Evolutionary conservation across 2,797 vertebrate species (phyloP), one percentile per base, ranked within the genome.

Genomic region (Lateolabrax maculatus): DNA sequence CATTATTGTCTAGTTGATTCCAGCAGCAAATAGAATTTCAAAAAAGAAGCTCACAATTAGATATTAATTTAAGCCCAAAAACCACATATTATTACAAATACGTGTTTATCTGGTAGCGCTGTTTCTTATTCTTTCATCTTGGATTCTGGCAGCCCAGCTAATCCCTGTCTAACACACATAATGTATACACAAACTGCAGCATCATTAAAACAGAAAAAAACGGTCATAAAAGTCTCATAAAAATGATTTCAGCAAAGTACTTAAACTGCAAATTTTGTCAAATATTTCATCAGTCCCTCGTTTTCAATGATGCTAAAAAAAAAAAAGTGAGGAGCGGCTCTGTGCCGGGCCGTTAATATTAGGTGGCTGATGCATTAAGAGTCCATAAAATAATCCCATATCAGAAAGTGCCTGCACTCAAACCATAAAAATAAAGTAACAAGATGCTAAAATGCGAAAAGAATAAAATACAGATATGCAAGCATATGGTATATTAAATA

Each of bases 141-240:
- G 23, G 25, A 63, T 80, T 77, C 61, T 75, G 76, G 81, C 79
- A 81, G 80, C 66, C 2, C 9, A 9, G 69, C 41, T 88, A 85
- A 90, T 86, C 84, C 76, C 67, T 25, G 57, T 83, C 81, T 46
- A 70, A 84, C 87, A 67, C 7, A 65, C 71, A n/a, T 66, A 69
- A 88, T 77, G 70, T 77, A 81, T 6, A 79, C 74, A 55, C 84
- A 91, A 84, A 89, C 84, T 81, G 83, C 89, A 85, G 83, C 79
- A 86, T 90, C 83, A 89, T 84, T 87, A 79, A 85, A 80, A 41
- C 25, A 31, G 37, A n/a, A 71, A 44, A 57, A 71, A 16, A 25
- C 9, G 9, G 68, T 67, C 70, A 44, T 79, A 78, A 84, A 90
- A 56, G 78, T 70, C 72, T 71, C 71, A 65, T 78, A 72, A 90